Base-by-base conservation (phyloP, 2,888 invertebrate genomes). In the Mimumesa dahlbomi region DNA sequence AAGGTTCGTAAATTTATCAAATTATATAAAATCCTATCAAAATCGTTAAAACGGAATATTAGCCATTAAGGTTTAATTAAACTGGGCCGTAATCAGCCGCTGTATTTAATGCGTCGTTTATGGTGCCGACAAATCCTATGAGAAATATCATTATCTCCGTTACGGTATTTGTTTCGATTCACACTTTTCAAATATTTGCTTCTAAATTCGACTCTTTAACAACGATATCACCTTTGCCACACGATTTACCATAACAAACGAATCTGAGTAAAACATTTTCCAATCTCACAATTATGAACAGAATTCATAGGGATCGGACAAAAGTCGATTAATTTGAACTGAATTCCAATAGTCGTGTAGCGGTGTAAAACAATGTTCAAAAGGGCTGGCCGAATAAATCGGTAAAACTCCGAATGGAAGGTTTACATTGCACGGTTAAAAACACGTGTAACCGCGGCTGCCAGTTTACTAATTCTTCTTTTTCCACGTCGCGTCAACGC, bases 401-500 rank as follows among this genome's bases (percentile, higher is more conserved):
- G n/a, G n/a, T n/a, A n/a, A n/a, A n/a, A n/a, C n/a, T n/a, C n/a
- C n/a, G n/a, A n/a, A n/a, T n/a, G n/a, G n/a, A n/a, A n/a, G n/a
- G n/a, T n/a, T n/a, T n/a, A n/a, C n/a, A 29, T 29, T 29, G 6
- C n/a, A 36, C 36, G 1, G 4, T n/a, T 36, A 5, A n/a, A n/a
- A 36, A n/a, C 5, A n/a, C 36, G 11, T 1, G 36, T 36, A 36
- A 4, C 1, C 22, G 22, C 21, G 14, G 11, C n/a, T 22, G 48
- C 18, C 14, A 18, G 16, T 48, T 31, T 16, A 31, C 13, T 11
- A 48, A 48, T 29, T 31, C 48, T 29, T 45, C 48, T 54, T 53
- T 62, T 40, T n/a, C n/a, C n/a, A n/a, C n/a, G 46, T 48, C 46
- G 46, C 53, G 62, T 62, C 48, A 54, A 49, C 53, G 25, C 42